Percentiles rank a stretch among this genome's conserved stretches.
phyloP scores from a whole-genome alignment of 2,113 vertebrate species.

The Brachirus orientalis region DNA sequence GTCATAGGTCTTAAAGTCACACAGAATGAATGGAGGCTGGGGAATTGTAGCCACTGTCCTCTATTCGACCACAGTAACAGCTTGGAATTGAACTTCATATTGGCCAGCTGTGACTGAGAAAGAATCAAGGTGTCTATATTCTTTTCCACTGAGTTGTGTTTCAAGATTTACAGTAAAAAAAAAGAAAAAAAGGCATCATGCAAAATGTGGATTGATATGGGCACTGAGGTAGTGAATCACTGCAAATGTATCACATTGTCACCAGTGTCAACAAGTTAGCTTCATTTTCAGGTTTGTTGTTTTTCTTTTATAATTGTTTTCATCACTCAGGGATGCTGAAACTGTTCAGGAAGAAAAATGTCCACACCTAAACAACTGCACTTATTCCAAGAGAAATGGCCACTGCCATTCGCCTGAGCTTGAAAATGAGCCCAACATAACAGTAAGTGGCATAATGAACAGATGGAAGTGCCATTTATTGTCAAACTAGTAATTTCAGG shows the following conservation, averaged over 20 bases:
- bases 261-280: constrained; percentile 7
- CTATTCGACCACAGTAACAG: constrained; percentile 24
- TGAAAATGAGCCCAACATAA: not conserved
- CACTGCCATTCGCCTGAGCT: not conserved
- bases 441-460: constrained; percentile 29
- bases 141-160: too few species aligned
- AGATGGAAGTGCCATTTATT: constrained; percentile 25
- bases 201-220: constrained; percentile 13
- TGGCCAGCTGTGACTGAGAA: constrained; percentile 61
- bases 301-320: not conserved
- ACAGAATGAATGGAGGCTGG: constrained; percentile 29
- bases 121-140: constrained; percentile 8
- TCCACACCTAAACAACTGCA: not conserved
- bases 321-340: not conserved
- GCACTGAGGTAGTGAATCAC: not conserved
- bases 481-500: constrained; percentile 36
- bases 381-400: not conserved
- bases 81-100: constrained; percentile 56
- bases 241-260: constrained; percentile 1
- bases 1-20: constrained; percentile 37
- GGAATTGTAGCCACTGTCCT: constrained; percentile 15
- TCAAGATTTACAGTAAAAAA: constrained; percentile 11
- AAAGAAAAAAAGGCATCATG: not conserved
- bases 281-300: not conserved
- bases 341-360: not conserved